Evolutionary conservation across 2,888 invertebrate species (phyloP), one percentile per base, ranked within the genome.

Genomic region (Melipona bicolor): DNA sequence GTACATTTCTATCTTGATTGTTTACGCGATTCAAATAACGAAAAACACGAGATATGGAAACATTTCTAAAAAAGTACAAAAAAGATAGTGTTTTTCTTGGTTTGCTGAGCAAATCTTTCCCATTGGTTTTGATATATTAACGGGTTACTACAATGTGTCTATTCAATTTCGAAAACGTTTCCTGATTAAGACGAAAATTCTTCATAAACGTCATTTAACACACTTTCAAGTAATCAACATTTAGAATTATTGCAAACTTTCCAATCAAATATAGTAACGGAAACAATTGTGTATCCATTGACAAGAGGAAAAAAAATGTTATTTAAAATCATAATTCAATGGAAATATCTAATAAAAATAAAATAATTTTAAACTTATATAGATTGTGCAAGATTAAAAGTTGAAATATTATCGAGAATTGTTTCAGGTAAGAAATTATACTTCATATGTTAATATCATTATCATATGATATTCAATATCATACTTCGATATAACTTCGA

Each of bases 101-200:
- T 19, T 70, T 61, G 32, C 81, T 65, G 81, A 78, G 43, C 81
- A 56, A 72, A 64, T n/a, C 61, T 54, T 65, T 52, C 36, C 32
- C 73, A 21, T 27, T 65, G 61, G 78, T 78, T 86, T 79, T 79
- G 80, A 89, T 85, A 85, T 86, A 77, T 59, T 77, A 81, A 79
- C 75, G 84, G 77, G 75, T 72, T 77, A 32, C 32, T 32, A 32
- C 32, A 4, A 32, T 32, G 32, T 32, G 3, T 32, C 59, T 77
- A 85, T 87, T 77, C 87, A 82, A 71, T 72, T 75, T 76, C 59
- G 54, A 67, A 83, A 89, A 82, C 84, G 87, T 83, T 87, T 89
- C 89, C 88, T 85, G 77, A 91, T 89, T 90, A 88, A 87, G 77
- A 56, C 36, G 50, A 82, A 87, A 73, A 62, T 79, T 81, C 77